These are phyloP conservation scores for Candoia aspera DNA, from an alignment of 2,113 vertebrate genomes.

Conservation along the genomic window DNA sequence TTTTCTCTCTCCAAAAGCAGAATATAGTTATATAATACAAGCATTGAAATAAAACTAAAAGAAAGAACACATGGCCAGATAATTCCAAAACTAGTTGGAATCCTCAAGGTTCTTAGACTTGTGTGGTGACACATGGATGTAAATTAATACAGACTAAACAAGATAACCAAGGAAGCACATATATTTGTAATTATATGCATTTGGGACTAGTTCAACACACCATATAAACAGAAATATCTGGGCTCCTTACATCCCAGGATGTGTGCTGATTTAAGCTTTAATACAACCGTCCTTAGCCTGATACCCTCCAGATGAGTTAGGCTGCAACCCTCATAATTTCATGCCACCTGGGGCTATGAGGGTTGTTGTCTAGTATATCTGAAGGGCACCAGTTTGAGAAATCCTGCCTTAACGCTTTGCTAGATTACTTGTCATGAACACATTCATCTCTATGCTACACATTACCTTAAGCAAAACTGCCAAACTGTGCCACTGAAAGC, in stretches of 20 bases:
- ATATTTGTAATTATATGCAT: not conserved
- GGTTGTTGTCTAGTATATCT: not conserved
- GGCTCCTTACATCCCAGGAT: no score
- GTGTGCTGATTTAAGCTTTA: not conserved
- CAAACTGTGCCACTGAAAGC: not conserved
- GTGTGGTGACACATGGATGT: not conserved
- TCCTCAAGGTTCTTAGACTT: not conserved
- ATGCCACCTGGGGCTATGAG: not conserved
- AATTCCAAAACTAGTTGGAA: not conserved
- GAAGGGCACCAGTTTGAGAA: not conserved
- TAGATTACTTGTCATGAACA: constrained; percentile 19
- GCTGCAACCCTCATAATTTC: not conserved
- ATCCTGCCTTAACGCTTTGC: constrained; percentile 6
- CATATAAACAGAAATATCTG: constrained; percentile 2
- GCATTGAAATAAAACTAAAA: not conserved
- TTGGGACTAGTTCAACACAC: not conserved
- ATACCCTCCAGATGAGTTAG: not conserved
- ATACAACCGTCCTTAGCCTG: not conserved
- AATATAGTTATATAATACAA: not conserved
- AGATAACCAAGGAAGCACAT: not conserved
- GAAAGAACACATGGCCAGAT: not conserved
- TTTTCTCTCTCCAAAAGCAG: not conserved
- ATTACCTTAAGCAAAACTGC: constrained; percentile 15
- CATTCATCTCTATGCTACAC: constrained; percentile 16
- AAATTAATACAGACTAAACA: not conserved